phyloP scores from a whole-genome alignment of 2,888 invertebrate genomes.

The Lordiphosa fenestrarum region DNA sequence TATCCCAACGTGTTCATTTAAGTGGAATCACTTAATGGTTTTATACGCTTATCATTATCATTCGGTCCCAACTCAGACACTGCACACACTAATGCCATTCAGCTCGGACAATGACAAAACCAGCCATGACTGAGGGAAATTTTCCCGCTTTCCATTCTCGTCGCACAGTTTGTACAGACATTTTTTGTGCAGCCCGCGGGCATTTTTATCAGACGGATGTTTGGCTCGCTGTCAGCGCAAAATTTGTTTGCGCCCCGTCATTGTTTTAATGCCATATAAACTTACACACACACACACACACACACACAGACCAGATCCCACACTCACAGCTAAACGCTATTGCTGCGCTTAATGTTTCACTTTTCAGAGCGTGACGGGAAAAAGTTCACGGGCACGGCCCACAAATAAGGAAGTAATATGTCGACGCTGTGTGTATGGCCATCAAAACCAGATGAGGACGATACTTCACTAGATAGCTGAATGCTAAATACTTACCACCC shows the following conservation, averaged over 20 bases:
- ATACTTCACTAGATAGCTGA: constrained; percentile 32
- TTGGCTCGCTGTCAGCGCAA: constrained; percentile 71
- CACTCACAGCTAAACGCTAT: constrained; percentile 32
- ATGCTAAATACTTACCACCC: too few species aligned
- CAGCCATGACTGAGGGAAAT: background rate
- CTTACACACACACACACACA: constrained; percentile 22
- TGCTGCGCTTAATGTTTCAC: constrained; percentile 63
- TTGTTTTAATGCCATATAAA: constrained; percentile 64
- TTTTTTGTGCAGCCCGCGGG: constrained; percentile 34
- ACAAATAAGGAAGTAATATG: constrained; percentile 78
- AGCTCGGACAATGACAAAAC: constrained; percentile 40
- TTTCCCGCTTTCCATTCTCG: constrained; percentile 16
- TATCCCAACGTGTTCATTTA: constrained; percentile 72
- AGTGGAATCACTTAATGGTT: constrained; percentile 79
- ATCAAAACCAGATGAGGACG: constrained; percentile 66
- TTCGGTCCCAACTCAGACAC: constrained; percentile 27
- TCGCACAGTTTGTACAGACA: background rate
- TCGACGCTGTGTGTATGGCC: constrained; percentile 54
- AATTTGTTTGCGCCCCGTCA: constrained; percentile 61
- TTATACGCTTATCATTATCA: constrained; percentile 76
- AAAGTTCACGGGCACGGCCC: constrained; percentile 60
- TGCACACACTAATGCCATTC: constrained; percentile 22
- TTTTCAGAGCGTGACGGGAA: constrained; percentile 44
- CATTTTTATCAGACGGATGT: constrained; percentile 68
- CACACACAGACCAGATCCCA: background rate